Conservation (phyloP, 1,140 invertebrate genomes). For the Brachionus sp. region DNA sequence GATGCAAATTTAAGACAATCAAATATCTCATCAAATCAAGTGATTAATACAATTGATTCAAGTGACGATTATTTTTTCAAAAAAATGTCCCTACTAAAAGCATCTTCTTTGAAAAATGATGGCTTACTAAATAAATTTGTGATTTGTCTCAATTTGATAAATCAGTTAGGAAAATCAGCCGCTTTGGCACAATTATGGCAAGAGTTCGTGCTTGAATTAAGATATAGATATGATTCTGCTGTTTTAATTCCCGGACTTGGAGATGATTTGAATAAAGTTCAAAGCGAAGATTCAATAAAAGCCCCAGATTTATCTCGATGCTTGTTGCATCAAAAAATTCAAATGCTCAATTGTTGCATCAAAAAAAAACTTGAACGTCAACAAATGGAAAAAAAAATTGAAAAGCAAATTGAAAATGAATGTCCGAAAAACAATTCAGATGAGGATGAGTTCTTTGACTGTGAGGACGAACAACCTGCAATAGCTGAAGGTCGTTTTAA, state of each 20-base stretch:
- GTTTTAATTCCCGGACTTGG: slow-evolving; percentile 79
- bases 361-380: slow-evolving; percentile 66
- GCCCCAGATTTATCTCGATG: slow-evolving; percentile 76
- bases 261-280: neutral
- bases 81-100: slow-evolving; percentile 63
- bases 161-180: slow-evolving; percentile 71
- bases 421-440: slow-evolving; percentile 49
- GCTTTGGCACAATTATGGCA: slow-evolving; percentile 86
- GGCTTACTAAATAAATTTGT: slow-evolving; percentile 76
- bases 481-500: slow-evolving; percentile 62
- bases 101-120: slow-evolving; percentile 66
- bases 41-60: neutral
- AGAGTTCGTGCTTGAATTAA: slow-evolving; percentile 81
- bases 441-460: slow-evolving; percentile 80
- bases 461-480: slow-evolving; percentile 62
- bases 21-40: slow-evolving; percentile 46
- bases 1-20: slow-evolving; percentile 68
- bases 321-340: slow-evolving; percentile 87
- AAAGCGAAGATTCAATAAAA: slow-evolving; percentile 56
- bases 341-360: slow-evolving; percentile 95
- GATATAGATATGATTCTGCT: slow-evolving; percentile 80
- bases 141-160: slow-evolving; percentile 74
- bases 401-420: neutral
- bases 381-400: slow-evolving; percentile 45
- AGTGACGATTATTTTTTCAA: neutral